Percentiles rank a stretch among this genome's conserved stretches.
phyloP scores from a whole-genome alignment of 2,888 invertebrate genomes.

The Agelastica alni region DNA sequence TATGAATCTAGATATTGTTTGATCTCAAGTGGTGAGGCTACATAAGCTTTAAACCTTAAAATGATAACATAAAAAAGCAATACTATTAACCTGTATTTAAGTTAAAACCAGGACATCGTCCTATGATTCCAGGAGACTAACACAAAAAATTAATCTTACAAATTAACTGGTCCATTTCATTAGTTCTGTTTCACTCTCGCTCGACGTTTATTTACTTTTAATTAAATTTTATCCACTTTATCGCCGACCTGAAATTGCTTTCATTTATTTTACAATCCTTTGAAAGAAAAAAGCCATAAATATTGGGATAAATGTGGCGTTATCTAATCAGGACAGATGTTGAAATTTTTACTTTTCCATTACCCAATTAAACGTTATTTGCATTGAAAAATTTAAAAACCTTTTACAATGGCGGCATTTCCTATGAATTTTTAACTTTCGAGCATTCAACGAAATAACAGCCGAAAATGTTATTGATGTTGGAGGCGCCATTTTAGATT shows the following conservation, averaged over 20 bases:
- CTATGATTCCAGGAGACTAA: background rate
- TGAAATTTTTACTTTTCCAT: constrained; percentile 17
- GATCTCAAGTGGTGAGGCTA: no score
- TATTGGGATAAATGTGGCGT: constrained; percentile 33
- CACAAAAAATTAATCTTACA: constrained; percentile 37
- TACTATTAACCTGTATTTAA: no score
- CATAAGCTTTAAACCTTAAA: no score
- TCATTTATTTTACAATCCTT: constrained; percentile 41
- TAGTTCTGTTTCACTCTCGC: constrained; percentile 29
- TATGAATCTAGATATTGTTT: no score
- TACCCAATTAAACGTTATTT: constrained; percentile 12
- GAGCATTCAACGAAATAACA: background rate
- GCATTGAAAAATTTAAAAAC: constrained; percentile 13
- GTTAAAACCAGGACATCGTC: background rate
- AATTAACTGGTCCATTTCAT: constrained; percentile 48
- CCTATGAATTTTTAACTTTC: background rate
- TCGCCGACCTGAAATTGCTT: constrained; percentile 41
- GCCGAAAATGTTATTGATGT: background rate
- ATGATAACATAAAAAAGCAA: no score
- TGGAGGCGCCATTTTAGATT: background rate
- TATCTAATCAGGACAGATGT: constrained; percentile 39
- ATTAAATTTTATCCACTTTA: constrained; percentile 49
- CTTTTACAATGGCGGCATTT: background rate
- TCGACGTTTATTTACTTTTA: constrained; percentile 48
- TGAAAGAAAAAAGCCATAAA: constrained; percentile 39